Evolutionary conservation across 2,888 invertebrate genomes (phyloP).

Genomic region (Tolmerus cingulatus): DNA sequence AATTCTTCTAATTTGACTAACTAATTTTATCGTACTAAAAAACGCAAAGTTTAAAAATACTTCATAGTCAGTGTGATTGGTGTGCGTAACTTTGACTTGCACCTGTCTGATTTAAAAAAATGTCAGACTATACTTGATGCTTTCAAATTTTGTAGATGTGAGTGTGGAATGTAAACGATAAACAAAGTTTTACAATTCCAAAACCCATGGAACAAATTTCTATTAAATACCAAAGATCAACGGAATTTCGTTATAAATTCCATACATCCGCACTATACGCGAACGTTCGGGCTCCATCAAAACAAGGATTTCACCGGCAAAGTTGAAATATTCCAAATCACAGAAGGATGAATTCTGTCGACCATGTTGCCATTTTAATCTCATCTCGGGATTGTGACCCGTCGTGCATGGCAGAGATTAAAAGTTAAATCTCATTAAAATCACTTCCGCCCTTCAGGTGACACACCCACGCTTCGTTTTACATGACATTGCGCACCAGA

Average conservation of each 20-base stretch:
- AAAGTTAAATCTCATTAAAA: not conserved
- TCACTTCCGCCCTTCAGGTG: not conserved
- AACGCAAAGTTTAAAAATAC: no score
- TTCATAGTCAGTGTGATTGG: no score
- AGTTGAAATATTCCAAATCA: not conserved
- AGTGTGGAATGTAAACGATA: not conserved
- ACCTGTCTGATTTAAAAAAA: no score
- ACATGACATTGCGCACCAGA: not conserved
- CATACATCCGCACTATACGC: not conserved
- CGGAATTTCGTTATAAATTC: not conserved
- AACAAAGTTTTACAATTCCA: not conserved
- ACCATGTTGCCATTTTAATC: not conserved
- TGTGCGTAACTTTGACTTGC: no score
- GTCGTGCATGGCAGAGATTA: not conserved
- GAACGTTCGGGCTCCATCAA: not conserved
- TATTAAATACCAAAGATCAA: not conserved
- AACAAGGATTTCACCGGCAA: not conserved
- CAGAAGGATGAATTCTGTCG: not conserved
- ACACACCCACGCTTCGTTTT: not conserved
- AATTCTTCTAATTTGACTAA: no score
- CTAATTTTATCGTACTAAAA: no score
- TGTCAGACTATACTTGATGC: no score
- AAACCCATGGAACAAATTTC: not conserved
- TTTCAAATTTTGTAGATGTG: no score
- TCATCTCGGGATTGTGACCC: not conserved